Evolutionary conservation across 1,140 invertebrate genomes (phyloP), one percentile per base, ranked within the genome.

Genomic region (Zelostemma sp.): DNA sequence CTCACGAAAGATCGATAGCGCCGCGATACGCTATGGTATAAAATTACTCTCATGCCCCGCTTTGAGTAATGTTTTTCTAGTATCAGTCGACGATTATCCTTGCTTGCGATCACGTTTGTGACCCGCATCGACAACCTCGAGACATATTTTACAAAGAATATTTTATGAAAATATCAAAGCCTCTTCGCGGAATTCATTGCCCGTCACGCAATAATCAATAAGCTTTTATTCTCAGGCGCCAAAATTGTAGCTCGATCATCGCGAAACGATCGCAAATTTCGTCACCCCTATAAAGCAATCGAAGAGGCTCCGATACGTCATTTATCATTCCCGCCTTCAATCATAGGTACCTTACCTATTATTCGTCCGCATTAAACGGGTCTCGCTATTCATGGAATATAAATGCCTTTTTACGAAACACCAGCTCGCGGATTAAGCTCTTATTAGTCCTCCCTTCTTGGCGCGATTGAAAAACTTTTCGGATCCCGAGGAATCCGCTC

Each of bases 1-100:
- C 60, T 73, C 71, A 76, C 48, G 8, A 25, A 54, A 63, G 66
- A 73, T 73, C 71, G 67, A 73, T 73, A 73, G 63, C 62, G 69
- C 63, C 53, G 48, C 66, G 71, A 73, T 63, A 68, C 56, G 53
- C 38, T 48, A 41, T 38, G 19, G 33, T 60, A 62, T 51, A 63
- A 73, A 73, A 73, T 73, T 66, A 66, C 62, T 56, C 70, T 66
- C 50, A 38, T 63, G 47, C 54, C 46, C n/a, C 41, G 51, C 59
- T 61, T 66, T 66, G 55, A 74, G 62, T 70, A 70, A 72, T 66
- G 65, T 59, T 66, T 69, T 62, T 66, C 58, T 67, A 62, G 58
- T 69, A 75, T 75, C 65, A 65, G 60, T 51, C 51, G 46, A 61
- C 55, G 68, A 73, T 75, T 75, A 75, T 75, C 65, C 41, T 40